A percentile compares a stretch with the other conserved stretches of the same genome.
These are phyloP conservation scores for Campoletis raptor DNA, from an alignment of 2,888 invertebrate genomes.

Conservation along the genomic window DNA sequence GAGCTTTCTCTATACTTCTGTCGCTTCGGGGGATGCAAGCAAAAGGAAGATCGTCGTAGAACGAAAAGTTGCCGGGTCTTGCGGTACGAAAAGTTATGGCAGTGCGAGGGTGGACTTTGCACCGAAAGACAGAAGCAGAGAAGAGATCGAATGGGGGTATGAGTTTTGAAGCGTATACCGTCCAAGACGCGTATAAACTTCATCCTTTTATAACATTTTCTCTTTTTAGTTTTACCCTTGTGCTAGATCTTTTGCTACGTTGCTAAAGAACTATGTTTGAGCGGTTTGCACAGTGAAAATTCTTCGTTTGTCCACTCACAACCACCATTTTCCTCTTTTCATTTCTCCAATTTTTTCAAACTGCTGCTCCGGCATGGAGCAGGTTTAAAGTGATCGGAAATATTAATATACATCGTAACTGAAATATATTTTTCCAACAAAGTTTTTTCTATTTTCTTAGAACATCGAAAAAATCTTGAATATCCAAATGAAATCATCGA, in stretches of 20 bases:
- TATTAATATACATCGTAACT: background rate
- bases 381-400: background rate
- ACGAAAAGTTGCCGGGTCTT: constrained; percentile 60
- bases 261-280: background rate
- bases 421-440: background rate
- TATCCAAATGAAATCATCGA: background rate
- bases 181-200: constrained; percentile 53
- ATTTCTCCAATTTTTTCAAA: constrained; percentile 20
- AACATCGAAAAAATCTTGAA: background rate
- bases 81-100: constrained; percentile 54
- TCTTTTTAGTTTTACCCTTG: constrained; percentile 31
- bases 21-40: constrained; percentile 48
- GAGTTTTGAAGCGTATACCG: constrained; percentile 35
- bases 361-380: background rate
- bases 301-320: constrained; percentile 17
- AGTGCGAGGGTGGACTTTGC: constrained; percentile 31
- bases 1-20: constrained; percentile 30
- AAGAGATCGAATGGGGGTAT: constrained; percentile 8
- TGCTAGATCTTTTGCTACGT: constrained; percentile 33
- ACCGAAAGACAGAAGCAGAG: background rate
- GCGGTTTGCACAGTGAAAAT: constrained; percentile 10
- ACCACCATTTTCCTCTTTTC: constrained; percentile 12
- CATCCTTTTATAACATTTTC: constrained; percentile 61
- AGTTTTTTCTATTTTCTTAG: background rate
- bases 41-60: constrained; percentile 34